A percentile compares a stretch with the other conserved stretches of the same genome.
Conservation (phyloP, 2,797 vertebrate genomes). For the Masticophis lateralis region DNA sequence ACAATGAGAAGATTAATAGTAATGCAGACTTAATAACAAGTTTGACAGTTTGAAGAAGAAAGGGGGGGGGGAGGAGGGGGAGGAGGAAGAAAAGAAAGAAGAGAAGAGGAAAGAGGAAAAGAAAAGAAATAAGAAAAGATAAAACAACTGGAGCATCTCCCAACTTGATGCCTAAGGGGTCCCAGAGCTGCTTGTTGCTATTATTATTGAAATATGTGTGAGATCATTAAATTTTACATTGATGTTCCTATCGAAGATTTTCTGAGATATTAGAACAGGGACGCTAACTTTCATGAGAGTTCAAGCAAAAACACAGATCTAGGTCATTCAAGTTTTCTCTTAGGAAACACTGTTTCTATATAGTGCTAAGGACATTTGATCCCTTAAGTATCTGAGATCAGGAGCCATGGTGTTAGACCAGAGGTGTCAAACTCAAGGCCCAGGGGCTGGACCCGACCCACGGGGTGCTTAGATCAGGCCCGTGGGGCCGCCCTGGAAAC, state of each 20-base stretch:
- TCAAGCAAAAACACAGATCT: neutral
- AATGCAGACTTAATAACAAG: too few species aligned
- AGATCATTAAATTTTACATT: neutral
- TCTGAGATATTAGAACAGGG: neutral
- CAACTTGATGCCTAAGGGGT: neutral
- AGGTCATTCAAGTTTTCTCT: neutral
- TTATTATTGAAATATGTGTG: neutral
- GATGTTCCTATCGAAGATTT: neutral
- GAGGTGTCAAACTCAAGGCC: too few species aligned
- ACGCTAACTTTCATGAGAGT: neutral
- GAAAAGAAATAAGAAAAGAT: too few species aligned
- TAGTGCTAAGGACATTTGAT: neutral
- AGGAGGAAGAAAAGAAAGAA: too few species aligned
- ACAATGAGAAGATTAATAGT: too few species aligned
- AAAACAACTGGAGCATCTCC: neutral
- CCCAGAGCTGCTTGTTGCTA: neutral
- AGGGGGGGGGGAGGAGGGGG: too few species aligned
- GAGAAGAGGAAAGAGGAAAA: too few species aligned
- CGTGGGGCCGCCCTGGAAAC: too few species aligned
- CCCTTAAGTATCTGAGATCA: neutral
- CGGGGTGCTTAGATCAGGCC: too few species aligned
- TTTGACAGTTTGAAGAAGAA: too few species aligned
- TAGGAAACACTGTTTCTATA: neutral
- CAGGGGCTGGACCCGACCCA: too few species aligned
- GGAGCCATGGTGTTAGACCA: neutral